Evolutionary conservation across 2,113 vertebrate species (phyloP), one percentile per base, ranked within the genome.

Genomic region (Garra rufa): DNA sequence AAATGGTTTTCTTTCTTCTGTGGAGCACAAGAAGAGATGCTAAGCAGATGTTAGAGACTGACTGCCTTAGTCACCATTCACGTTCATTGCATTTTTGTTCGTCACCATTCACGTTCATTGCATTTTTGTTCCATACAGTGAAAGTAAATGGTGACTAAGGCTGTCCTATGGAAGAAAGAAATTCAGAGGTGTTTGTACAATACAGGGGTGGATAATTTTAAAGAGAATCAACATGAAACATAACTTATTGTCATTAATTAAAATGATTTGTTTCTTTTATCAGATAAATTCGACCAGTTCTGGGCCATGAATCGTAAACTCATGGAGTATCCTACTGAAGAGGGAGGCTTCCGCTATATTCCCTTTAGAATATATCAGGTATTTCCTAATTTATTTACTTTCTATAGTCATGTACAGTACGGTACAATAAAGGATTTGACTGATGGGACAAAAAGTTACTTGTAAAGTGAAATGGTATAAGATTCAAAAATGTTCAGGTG

Each of bases 351-450:
- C 93, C 96, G 98, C 88, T 99, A 96, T 91, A 96, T 99, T 85
- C 98, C 98, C 61, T 99, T 99, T 94, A 97, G 98, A 93, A 96
- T 99, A 97, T 99, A 99, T 93, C 97, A 97, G 97, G 98, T 99
- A 93, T 26, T 81, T 13, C 4, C 9, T 63, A 24, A 59, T 38
- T 10, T 34, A 9, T 43, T 19, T 13, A 26, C 11, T 24, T 38
- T 17, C 17, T 9, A 1, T 7, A 67, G 61, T 30, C 2, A n/a
- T 57, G 52, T 57, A 55, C 52, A 52, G 7, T 52, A n/a, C n/a
- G n/a, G n/a, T n/a, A n/a, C n/a, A n/a, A n/a, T n/a, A n/a, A n/a
- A n/a, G n/a, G n/a, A n/a, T n/a, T n/a, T n/a, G n/a, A n/a, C n/a
- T n/a, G n/a, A n/a, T n/a, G n/a, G n/a, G n/a, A n/a, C n/a, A n/a